These are phyloP conservation scores for Melinopterus prodromus DNA, from an alignment of 2,888 invertebrate genomes.

Conservation along the genomic window DNA sequence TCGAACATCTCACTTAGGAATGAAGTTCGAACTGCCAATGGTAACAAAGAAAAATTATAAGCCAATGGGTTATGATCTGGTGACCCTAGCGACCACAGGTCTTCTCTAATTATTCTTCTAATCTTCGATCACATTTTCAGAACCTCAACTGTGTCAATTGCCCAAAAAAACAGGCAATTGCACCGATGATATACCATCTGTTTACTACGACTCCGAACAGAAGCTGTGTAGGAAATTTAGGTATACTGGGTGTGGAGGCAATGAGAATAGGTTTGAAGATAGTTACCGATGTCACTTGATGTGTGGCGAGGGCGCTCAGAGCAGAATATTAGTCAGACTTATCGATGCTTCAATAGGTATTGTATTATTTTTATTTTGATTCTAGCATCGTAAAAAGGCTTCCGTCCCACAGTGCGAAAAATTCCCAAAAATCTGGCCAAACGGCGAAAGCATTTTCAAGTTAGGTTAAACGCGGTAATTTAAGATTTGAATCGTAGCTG, in stretches of 20 bases:
- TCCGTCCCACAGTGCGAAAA: too few relatives aligned
- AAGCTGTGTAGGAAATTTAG: constrained; percentile 71
- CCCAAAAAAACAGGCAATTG: constrained; percentile 76
- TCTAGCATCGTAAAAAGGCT: too few relatives aligned
- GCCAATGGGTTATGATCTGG: too few relatives aligned
- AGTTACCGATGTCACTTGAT: constrained; percentile 66
- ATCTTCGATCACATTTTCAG: not conserved
- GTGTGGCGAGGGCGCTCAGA: constrained; percentile 59
- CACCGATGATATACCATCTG: constrained; percentile 69
- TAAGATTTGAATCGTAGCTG: too few relatives aligned
- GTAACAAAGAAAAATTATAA: not conserved
- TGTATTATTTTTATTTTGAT: constrained; percentile 71
- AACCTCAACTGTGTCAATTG: constrained; percentile 63
- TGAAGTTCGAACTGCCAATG: constrained; percentile 62
- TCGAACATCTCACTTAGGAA: not conserved
- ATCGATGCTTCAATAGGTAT: constrained; percentile 70
- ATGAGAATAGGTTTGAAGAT: constrained; percentile 75
- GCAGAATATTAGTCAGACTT: not conserved
- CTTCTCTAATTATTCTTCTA: too few relatives aligned
- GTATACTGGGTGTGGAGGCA: constrained; percentile 78
- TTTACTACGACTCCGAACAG: constrained; percentile 73
- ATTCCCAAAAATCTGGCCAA: too few relatives aligned
- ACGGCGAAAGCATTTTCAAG: too few relatives aligned
- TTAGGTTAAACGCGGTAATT: too few relatives aligned
- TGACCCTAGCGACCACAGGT: too few relatives aligned